Evolutionary conservation across 2,888 invertebrate genomes (phyloP).

Genomic region (Xylocampa areola): DNA sequence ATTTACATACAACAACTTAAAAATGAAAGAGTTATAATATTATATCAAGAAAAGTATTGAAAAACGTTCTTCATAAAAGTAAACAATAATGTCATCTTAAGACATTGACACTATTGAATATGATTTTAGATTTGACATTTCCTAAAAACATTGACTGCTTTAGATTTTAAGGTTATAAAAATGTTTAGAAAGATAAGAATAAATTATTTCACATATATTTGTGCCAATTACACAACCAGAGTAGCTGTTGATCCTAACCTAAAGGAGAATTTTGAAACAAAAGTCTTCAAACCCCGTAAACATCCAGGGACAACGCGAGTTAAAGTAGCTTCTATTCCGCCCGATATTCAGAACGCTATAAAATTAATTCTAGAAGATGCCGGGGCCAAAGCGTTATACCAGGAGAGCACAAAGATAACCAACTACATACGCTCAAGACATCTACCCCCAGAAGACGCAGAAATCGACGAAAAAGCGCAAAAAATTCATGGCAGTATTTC

Average conservation of each 20-base stretch:
- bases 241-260: constrained; percentile 87
- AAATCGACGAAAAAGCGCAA: constrained; percentile 82
- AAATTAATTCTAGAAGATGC: constrained; percentile 88
- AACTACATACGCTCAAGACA: constrained; percentile 91
- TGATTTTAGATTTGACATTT: constrained; percentile 3
- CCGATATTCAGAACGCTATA: constrained; percentile 90
- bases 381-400: constrained; percentile 87
- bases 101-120: neutral
- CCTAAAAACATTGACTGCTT: constrained; percentile 6
- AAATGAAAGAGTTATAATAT: no score
- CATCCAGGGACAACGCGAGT: constrained; percentile 93
- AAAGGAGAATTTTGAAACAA: constrained; percentile 84
- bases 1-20: no score
- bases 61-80: neutral
- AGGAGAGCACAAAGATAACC: constrained; percentile 88
- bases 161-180: constrained; percentile 63
- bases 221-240: constrained; percentile 74
- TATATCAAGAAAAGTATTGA: no score
- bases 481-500: constrained; percentile 79
- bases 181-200: constrained; percentile 81
- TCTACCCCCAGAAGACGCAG: constrained; percentile 91
- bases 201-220: constrained; percentile 63
- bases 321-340: constrained; percentile 89
- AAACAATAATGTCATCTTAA: neutral
- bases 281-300: constrained; percentile 90